Conservation (phyloP, 2,888 invertebrate genomes). For the Idaea straminata region DNA sequence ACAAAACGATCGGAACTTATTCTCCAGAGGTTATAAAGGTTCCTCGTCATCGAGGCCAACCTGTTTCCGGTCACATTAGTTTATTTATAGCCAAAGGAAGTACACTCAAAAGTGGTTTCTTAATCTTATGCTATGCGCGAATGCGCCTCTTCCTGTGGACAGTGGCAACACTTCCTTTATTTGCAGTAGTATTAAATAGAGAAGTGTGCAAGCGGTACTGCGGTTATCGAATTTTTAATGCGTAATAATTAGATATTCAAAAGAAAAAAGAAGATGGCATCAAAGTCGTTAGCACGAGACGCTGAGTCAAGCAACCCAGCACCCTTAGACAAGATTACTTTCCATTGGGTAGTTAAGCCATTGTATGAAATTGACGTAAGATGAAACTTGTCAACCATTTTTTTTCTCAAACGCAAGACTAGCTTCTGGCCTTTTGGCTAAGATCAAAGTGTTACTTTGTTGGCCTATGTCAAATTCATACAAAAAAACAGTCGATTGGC, state of each 20-base stretch:
- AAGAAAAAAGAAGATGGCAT: background rate
- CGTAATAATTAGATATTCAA: background rate
- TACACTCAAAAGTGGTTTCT: conserved; percentile 54
- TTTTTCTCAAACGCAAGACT: too few species aligned
- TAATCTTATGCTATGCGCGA: conserved; percentile 63
- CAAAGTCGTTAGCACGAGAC: too few species aligned
- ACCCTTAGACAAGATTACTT: too few species aligned
- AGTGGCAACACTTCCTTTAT: conserved; percentile 58
- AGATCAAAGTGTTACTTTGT: too few species aligned
- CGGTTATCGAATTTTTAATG: background rate
- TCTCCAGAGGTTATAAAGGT: conserved; percentile 25
- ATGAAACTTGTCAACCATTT: too few species aligned
- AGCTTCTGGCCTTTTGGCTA: too few species aligned
- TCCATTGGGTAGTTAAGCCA: too few species aligned
- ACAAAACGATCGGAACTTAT: background rate
- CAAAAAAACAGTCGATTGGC: too few species aligned
- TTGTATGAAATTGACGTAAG: too few species aligned
- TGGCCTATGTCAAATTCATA: too few species aligned
- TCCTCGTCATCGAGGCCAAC: conserved; percentile 49
- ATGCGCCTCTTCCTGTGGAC: conserved; percentile 52
- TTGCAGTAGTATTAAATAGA: conserved; percentile 33
- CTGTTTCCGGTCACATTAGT: conserved; percentile 58
- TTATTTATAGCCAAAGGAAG: conserved; percentile 69
- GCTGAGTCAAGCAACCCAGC: too few species aligned
- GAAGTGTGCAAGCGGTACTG: background rate